phyloP scores from a whole-genome alignment of 2,113 vertebrate species.

The Lathamus discolor region DNA sequence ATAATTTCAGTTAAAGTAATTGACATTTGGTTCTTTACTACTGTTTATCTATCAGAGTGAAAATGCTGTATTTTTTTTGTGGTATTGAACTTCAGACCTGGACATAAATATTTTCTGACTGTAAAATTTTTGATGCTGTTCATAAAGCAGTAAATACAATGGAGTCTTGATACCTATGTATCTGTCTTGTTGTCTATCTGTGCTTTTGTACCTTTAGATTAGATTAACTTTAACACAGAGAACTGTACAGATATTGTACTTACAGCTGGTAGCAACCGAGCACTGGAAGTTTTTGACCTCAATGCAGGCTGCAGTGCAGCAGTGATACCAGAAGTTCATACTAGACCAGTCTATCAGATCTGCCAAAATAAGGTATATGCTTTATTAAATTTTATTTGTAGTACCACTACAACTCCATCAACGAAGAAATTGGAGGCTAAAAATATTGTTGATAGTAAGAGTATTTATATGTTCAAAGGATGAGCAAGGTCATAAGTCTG shows the following conservation, averaged over 20 bases:
- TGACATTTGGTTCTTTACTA: background rate
- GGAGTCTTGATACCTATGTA: background rate
- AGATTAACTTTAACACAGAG: slow-evolving; percentile 52
- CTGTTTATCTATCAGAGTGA: background rate
- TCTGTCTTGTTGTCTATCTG: background rate
- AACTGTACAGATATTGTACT: slow-evolving; percentile 81
- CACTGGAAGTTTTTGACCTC: slow-evolving; percentile 87
- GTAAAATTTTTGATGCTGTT: background rate
- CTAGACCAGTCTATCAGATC: slow-evolving; percentile 82
- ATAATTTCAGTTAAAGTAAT: background rate
- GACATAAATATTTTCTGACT: background rate
- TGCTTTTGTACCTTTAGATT: background rate
- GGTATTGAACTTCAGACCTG: background rate
- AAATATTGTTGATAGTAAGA: background rate
- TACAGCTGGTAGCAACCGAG: slow-evolving; percentile 76
- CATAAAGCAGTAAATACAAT: background rate
- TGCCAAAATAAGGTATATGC: slow-evolving; percentile 85
- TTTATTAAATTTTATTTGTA: background rate
- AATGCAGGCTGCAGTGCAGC: slow-evolving; percentile 77
- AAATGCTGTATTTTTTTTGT: background rate
- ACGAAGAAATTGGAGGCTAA: background rate
- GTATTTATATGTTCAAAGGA: background rate
- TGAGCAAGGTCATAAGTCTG: background rate
- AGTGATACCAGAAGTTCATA: slow-evolving; percentile 78
- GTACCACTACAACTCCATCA: background rate